Evolutionary conservation across 2,113 vertebrate genomes (phyloP).

Genomic region (Saimiri boliviensis): DNA sequence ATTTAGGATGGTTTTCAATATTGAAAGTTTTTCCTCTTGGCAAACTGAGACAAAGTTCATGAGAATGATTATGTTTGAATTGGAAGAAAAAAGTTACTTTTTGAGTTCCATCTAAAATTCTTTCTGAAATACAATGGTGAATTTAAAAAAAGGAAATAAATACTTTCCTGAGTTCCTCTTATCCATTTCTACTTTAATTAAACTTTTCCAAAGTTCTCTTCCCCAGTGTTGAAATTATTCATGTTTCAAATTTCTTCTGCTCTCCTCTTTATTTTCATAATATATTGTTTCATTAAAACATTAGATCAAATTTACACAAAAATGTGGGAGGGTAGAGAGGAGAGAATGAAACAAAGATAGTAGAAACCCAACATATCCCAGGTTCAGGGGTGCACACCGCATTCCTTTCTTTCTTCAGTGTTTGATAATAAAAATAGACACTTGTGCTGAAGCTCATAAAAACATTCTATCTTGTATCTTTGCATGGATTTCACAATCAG

Average conservation of each 20-base stretch:
- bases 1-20: neutral
- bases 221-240: neutral
- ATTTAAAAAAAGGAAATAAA: neutral
- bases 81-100: neutral
- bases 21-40: neutral
- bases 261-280: neutral
- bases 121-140: neutral
- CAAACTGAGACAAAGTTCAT: neutral
- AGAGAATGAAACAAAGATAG: neutral
- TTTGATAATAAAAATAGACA: neutral
- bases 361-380: neutral
- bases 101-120: neutral
- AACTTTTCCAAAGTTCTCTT: conserved; percentile 14
- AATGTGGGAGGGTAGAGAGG: neutral
- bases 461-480: neutral
- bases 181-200: neutral
- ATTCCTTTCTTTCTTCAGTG: neutral
- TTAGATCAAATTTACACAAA: conserved; percentile 1
- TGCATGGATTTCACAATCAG: neutral
- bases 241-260: conserved; percentile 2
- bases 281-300: neutral
- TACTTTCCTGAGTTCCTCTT: neutral
- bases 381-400: neutral
- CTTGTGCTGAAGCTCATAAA: neutral
- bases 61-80: neutral